Conservation (phyloP, 2,797 vertebrate species). For the Chelidonichthys spinosus region DNA sequence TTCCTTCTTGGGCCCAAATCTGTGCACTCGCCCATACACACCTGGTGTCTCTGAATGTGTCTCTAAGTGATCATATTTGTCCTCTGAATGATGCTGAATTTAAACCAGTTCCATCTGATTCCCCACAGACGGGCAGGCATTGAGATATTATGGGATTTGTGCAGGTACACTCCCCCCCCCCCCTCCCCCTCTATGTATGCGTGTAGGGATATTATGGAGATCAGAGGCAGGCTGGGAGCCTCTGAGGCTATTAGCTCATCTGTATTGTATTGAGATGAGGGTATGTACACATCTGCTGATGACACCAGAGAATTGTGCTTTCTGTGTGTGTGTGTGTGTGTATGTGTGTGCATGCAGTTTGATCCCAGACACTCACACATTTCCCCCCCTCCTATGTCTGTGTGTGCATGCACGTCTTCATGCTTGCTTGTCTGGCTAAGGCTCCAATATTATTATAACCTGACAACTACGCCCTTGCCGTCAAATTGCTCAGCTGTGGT, state of each 20-base stretch:
- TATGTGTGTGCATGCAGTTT: constrained; percentile 13
- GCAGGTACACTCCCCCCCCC: constrained; percentile 32
- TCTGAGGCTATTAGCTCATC: constrained; percentile 81
- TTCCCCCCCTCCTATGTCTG: constrained; percentile 10
- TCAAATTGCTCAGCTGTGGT: constrained; percentile 75
- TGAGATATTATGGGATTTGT: constrained; percentile 73
- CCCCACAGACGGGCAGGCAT: constrained; percentile 67
- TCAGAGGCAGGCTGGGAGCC: constrained; percentile 76
- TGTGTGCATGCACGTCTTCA: constrained; percentile 28
- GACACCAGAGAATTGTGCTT: constrained; percentile 77
- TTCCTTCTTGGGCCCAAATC: constrained; percentile 1
- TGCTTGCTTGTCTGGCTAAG: constrained; percentile 34
- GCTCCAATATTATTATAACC: constrained; percentile 60
- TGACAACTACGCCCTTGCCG: constrained; percentile 55
- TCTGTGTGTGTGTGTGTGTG: constrained; percentile 54
- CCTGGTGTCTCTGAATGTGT: constrained; percentile 37
- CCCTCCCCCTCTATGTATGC: constrained; percentile 20
- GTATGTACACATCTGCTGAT: constrained; percentile 81
- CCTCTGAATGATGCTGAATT: constrained; percentile 69
- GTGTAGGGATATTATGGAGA: constrained; percentile 73
- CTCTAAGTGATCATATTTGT: constrained; percentile 76
- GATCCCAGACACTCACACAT: constrained; percentile 30
- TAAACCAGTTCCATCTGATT: constrained; percentile 73
- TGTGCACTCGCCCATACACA: constrained; percentile 4
- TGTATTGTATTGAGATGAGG: constrained; percentile 79